These are phyloP conservation scores for Odontothrips loti DNA, from an alignment of 2,888 invertebrate genomes.

Conservation along the genomic window DNA sequence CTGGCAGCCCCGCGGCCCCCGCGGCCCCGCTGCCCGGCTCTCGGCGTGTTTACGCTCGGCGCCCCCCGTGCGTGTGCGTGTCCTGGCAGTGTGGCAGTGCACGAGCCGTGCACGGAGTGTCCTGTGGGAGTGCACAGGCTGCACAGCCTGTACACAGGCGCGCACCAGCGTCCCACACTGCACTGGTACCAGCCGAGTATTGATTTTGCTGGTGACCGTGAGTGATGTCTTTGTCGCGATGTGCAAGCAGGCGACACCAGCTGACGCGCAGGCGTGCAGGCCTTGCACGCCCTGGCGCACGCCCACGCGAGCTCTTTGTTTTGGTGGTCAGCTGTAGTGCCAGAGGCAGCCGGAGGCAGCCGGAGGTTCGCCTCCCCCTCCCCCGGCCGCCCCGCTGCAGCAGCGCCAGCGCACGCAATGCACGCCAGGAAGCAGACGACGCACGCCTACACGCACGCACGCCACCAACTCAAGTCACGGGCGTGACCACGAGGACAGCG, in stretches of 20 bases:
- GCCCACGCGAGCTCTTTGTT: neutral
- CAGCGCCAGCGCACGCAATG: neutral
- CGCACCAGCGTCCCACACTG: neutral
- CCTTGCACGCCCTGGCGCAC: neutral
- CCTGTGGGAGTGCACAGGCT: neutral
- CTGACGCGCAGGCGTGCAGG: neutral
- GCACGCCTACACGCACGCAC: neutral
- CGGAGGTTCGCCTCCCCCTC: neutral
- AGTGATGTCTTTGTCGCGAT: neutral
- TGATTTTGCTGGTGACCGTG: conserved; percentile 8
- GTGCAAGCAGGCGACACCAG: neutral
- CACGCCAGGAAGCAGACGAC: neutral
- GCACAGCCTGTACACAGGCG: neutral
- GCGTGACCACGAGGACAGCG: neutral
- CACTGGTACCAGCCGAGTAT: neutral
- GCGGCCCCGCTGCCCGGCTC: neutral
- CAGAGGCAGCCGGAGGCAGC: too few relatives aligned
- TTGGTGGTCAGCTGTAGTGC: conserved; percentile 18
- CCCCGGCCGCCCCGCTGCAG: neutral
- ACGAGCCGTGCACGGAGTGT: neutral
- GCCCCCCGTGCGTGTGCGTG: neutral
- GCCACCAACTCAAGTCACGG: neutral
- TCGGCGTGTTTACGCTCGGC: neutral
- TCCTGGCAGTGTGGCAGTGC: neutral
- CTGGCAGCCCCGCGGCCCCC: neutral